Conservation (phyloP, 2,888 invertebrate genomes). For the Macrosoma leucophasiata region DNA sequence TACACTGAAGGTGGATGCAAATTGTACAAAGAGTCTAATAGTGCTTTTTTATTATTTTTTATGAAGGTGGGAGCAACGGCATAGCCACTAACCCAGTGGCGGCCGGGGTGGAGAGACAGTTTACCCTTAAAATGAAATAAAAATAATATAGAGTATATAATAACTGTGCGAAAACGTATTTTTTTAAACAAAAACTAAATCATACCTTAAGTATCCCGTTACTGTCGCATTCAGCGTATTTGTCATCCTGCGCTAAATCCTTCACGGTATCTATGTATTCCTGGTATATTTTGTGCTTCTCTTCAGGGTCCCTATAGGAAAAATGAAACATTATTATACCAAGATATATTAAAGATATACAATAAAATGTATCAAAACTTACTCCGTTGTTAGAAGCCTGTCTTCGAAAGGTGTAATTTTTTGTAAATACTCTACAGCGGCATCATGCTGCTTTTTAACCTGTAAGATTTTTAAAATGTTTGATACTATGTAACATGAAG, state of each 20-base stretch:
- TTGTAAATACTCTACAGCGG: constrained; percentile 52
- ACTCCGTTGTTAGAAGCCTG: constrained; percentile 55
- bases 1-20: no score
- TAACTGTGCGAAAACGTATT: no score
- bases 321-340: constrained; percentile 7
- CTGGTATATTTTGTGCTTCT: constrained; percentile 52
- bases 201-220: constrained; percentile 55
- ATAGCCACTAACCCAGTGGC: no score
- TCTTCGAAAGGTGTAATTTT: constrained; percentile 62
- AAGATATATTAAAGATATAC: constrained; percentile 1
- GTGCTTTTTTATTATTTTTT: no score
- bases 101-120: no score
- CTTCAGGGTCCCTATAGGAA: constrained; percentile 44
- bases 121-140: no score
- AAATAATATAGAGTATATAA: no score
- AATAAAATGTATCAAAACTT: constrained; percentile 41
- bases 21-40: no score
- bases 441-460: constrained; percentile 58
- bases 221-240: constrained; percentile 54
- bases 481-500: no score
- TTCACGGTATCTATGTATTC: constrained; percentile 59
- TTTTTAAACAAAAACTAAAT: no score
- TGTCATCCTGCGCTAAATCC: constrained; percentile 43
- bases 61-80: no score
- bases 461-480: constrained; percentile 31